A percentile compares a stretch with the other conserved stretches of the same genome.
Conservation (phyloP, 2,113 vertebrate species). For the Oreotragus oreotragus region DNA sequence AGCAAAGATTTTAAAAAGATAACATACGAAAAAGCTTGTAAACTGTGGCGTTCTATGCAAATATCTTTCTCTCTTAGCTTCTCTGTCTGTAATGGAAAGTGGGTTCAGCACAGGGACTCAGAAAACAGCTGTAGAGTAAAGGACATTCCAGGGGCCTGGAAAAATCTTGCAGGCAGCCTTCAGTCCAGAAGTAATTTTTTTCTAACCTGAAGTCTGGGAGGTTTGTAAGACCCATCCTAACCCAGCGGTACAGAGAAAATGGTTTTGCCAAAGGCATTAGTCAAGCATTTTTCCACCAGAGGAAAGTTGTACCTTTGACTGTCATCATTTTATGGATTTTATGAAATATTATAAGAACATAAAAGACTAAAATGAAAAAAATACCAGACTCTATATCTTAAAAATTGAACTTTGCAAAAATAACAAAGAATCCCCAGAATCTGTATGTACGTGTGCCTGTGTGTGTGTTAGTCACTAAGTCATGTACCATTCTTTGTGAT, state of each 20-base stretch:
- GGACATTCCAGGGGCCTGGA: not conserved
- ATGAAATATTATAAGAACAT: slow-evolving; percentile 11
- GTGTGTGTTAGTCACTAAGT: not conserved
- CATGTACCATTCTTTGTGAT: not conserved
- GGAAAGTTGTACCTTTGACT: slow-evolving; percentile 11
- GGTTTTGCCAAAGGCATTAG: not conserved
- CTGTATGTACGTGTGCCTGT: not conserved
- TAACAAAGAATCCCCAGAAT: not conserved
- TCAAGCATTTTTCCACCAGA: slow-evolving; percentile 22
- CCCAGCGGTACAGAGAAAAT: slow-evolving; percentile 5
- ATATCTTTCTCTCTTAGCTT: not conserved
- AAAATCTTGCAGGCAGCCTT: not conserved
- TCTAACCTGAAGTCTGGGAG: not conserved
- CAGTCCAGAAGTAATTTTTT: not conserved
- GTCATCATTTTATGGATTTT: slow-evolving; percentile 37
- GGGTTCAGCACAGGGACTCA: not conserved
- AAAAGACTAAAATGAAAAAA: slow-evolving; percentile 11
- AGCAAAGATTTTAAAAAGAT: not conserved
- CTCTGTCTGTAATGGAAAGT: not conserved
- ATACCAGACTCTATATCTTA: not conserved
- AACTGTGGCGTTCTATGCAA: slow-evolving; percentile 13
- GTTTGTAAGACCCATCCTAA: not conserved
- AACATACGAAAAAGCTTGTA: not conserved
- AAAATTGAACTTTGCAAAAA: slow-evolving; percentile 25
- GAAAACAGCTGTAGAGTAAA: not conserved